Evolutionary conservation across 2,888 invertebrate species (phyloP).

Genomic region (Rhagium mordax): DNA sequence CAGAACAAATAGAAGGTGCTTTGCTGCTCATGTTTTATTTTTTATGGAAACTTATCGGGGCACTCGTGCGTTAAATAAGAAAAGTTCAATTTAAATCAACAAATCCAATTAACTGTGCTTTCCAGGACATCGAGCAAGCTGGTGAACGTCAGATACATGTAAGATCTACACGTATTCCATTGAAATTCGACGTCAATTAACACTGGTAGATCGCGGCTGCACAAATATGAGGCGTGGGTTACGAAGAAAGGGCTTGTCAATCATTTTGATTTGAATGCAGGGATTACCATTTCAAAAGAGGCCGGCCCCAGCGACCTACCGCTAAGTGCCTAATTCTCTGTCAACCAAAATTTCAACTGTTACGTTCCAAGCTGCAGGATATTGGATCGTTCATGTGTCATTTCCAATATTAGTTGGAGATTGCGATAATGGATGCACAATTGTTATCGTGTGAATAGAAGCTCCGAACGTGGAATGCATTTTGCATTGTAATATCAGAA

Average conservation of each 20-base stretch:
- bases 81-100: conserved; percentile 32
- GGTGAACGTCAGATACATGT: neutral
- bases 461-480: conserved; percentile 57
- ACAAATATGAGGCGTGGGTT: conserved; percentile 55
- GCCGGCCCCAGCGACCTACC: conserved; percentile 62
- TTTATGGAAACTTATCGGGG: conserved; percentile 24
- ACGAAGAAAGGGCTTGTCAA: conserved; percentile 65
- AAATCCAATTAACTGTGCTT: conserved; percentile 31
- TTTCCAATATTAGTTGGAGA: conserved; percentile 63
- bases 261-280: conserved; percentile 63
- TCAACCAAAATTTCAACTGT: conserved; percentile 65
- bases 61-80: conserved; percentile 36
- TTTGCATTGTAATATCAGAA: conserved; percentile 58
- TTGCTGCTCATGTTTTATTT: conserved; percentile 26
- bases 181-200: conserved; percentile 60
- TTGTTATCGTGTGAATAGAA: conserved; percentile 58
- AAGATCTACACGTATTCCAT: conserved; percentile 34
- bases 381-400: conserved; percentile 66
- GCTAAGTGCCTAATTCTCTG: conserved; percentile 68
- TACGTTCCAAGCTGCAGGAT: conserved; percentile 62
- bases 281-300: conserved; percentile 68
- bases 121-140: conserved; percentile 19
- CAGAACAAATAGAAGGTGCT: conserved; percentile 22
- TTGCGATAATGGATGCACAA: conserved; percentile 58
- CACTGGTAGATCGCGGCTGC: conserved; percentile 55